A percentile compares a stretch with the other conserved stretches of the same genome.
Conservation (phyloP, 1,140 invertebrate genomes). For the Drosophila sulfurigaster region DNA sequence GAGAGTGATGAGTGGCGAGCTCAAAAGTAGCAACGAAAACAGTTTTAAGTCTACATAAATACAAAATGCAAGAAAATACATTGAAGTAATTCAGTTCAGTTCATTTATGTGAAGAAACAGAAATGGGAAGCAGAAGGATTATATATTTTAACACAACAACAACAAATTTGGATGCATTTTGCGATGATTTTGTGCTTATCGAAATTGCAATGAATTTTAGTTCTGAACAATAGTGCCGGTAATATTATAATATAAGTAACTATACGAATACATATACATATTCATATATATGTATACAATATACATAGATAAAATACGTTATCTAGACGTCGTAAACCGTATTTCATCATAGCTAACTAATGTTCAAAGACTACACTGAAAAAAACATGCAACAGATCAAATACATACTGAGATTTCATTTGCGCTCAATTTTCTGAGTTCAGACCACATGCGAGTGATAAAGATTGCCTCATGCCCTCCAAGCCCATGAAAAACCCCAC, state of each 20-base stretch:
- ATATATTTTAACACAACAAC: slow-evolving; percentile 27
- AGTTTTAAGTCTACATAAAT: slow-evolving; percentile 31
- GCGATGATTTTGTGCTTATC: slow-evolving; percentile 38
- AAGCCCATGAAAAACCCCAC: slow-evolving; percentile 24
- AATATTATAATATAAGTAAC: slow-evolving; percentile 73
- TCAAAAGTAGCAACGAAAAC: slow-evolving; percentile 33
- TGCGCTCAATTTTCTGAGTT: slow-evolving; percentile 59
- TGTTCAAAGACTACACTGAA: slow-evolving; percentile 76
- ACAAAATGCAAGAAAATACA: slow-evolving; percentile 8
- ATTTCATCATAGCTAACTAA: slow-evolving; percentile 76
- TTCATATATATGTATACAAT: slow-evolving; percentile 53
- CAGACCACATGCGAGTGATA: slow-evolving; percentile 15
- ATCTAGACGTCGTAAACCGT: slow-evolving; percentile 69
- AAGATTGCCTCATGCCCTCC: slow-evolving; percentile 39
- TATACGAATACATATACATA: slow-evolving; percentile 72
- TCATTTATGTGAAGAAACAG: not conserved
- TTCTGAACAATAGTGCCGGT: slow-evolving; percentile 82
- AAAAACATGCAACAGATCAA: slow-evolving; percentile 53
- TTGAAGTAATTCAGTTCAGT: slow-evolving; percentile 22
- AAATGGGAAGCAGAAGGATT: slow-evolving; percentile 1
- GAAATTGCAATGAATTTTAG: slow-evolving; percentile 53
- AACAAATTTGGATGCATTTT: slow-evolving; percentile 63
- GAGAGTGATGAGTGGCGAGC: slow-evolving; percentile 5
- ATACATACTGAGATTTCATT: slow-evolving; percentile 36
- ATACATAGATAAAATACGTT: slow-evolving; percentile 65